Percentiles rank a stretch among this genome's conserved stretches.
Evolutionary conservation across 2,113 vertebrate genomes (phyloP).

Genomic region (Prolemur simus): DNA sequence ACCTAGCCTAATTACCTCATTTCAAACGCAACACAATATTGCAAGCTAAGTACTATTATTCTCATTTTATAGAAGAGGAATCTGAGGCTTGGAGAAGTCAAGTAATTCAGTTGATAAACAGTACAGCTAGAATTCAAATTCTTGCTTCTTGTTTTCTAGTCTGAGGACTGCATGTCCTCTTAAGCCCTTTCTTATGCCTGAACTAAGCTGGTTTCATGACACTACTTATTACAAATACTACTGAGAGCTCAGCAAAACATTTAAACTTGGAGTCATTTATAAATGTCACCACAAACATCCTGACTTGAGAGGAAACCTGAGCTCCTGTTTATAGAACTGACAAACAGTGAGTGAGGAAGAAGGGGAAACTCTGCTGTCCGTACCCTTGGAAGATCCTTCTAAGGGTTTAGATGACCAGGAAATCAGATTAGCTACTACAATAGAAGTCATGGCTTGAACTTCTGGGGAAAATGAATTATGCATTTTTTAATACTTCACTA

Average conservation of each 20-base stretch:
- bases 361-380: background rate
- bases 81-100: background rate
- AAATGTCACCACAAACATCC: conserved; percentile 51
- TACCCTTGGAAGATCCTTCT: conserved; percentile 49
- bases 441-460: conserved; percentile 42
- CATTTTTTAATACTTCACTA: conserved; percentile 25
- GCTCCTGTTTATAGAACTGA: conserved; percentile 1
- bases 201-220: conserved; percentile 30
- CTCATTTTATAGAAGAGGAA: background rate
- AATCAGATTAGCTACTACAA: conserved; percentile 58
- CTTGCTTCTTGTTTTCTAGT: conserved; percentile 22
- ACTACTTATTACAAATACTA: background rate
- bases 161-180: background rate
- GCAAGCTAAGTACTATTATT: background rate
- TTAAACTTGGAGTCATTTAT: conserved; percentile 33
- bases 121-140: conserved; percentile 25
- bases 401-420: conserved; percentile 52
- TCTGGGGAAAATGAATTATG: conserved; percentile 52
- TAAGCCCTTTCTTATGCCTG: background rate
- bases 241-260: conserved; percentile 29
- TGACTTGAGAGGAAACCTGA: conserved; percentile 46
- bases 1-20: background rate
- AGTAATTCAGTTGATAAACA: background rate
- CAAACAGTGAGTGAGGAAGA: conserved; percentile 9
- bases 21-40: background rate